phyloP scores from a whole-genome alignment of 2,113 vertebrate species.

The Leptodactylus fuscus region DNA sequence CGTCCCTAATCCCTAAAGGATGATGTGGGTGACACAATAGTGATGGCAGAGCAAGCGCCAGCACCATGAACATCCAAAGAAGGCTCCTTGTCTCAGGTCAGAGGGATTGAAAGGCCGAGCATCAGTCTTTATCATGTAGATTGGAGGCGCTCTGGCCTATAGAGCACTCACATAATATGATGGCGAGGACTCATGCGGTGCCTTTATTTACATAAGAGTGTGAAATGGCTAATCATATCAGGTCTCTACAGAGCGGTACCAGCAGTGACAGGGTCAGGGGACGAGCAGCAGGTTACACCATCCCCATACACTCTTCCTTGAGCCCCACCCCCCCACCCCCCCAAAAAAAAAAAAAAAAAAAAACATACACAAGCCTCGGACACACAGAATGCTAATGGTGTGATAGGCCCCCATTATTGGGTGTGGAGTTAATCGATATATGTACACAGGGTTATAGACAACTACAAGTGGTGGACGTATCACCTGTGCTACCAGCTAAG shows the following conservation, averaged over 20 bases:
- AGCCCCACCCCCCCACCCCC: not conserved
- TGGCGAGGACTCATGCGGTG: slow-evolving; percentile 46
- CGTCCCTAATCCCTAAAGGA: slow-evolving; percentile 62
- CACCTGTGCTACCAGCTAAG: no score
- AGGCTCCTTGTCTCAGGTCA: slow-evolving; percentile 62
- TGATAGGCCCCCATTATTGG: not conserved
- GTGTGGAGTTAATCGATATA: no score
- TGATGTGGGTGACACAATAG: slow-evolving; percentile 59
- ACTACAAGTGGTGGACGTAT: no score
- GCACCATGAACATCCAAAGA: slow-evolving; percentile 57
- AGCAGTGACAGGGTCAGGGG: slow-evolving; percentile 40
- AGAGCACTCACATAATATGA: slow-evolving; percentile 52
- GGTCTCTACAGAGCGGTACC: slow-evolving; percentile 31
- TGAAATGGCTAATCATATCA: slow-evolving; percentile 57
- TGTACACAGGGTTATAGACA: no score
- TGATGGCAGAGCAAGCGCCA: slow-evolving; percentile 52
- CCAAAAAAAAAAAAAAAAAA: no score
- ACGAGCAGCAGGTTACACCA: slow-evolving; percentile 11
- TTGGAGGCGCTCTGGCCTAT: slow-evolving; percentile 49
- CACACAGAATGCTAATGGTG: no score
- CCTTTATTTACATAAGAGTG: slow-evolving; percentile 45
- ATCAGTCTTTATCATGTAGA: slow-evolving; percentile 62
- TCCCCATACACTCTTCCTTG: not conserved
- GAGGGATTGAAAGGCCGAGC: slow-evolving; percentile 57
- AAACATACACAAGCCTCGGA: not conserved